These are phyloP conservation scores for Itoplectis maculator DNA, from an alignment of 2,888 invertebrate species.

Conservation along the genomic window DNA sequence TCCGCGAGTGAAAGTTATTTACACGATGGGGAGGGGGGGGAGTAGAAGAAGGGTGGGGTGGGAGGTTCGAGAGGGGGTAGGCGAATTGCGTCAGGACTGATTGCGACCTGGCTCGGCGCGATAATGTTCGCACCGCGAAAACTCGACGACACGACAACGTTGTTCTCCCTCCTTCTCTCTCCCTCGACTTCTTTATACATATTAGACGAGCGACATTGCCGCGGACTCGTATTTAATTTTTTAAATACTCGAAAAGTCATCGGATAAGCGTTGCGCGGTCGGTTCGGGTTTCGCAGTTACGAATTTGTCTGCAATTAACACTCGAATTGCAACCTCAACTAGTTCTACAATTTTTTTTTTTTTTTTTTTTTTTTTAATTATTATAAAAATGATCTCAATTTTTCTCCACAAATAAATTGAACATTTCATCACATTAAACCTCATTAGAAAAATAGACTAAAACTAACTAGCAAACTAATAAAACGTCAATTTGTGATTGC, in stretches of 20 bases:
- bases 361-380: too few relatives aligned
- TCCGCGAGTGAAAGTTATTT: constrained; percentile 71
- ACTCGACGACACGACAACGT: constrained; percentile 32
- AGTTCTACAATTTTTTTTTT: too few relatives aligned
- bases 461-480: not conserved
- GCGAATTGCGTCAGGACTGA: constrained; percentile 67
- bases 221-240: constrained; percentile 3
- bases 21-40: constrained; percentile 38
- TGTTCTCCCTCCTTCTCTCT: constrained; percentile 8
- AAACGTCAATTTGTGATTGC: constrained; percentile 79
- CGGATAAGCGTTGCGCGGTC: not conserved
- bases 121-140: constrained; percentile 52
- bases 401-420: too few relatives aligned
- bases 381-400: too few relatives aligned
- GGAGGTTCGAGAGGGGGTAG: constrained; percentile 45
- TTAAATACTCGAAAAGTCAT: not conserved
- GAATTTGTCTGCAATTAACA: too few relatives aligned
- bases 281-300: too few relatives aligned
- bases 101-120: constrained; percentile 63
- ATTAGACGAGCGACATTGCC: constrained; percentile 36
- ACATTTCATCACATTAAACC: not conserved
- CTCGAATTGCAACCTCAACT: too few relatives aligned
- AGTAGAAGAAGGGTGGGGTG: too few relatives aligned
- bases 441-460: not conserved
- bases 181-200: constrained; percentile 6